Evolutionary conservation across 2,888 invertebrate species (phyloP).

Genomic region (Monopis laevigella): DNA sequence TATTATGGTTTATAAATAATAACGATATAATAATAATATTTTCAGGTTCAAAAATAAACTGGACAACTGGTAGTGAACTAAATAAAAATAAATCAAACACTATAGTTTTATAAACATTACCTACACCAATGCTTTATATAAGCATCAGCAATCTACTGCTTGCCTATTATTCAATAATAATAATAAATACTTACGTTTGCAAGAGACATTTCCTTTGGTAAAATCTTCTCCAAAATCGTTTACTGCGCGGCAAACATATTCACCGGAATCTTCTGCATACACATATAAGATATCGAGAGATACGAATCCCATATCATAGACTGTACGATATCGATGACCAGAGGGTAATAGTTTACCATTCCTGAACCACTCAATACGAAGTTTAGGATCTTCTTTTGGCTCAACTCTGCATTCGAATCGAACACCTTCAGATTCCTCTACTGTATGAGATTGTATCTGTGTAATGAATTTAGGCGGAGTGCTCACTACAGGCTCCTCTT

Average conservation of each 20-base stretch:
- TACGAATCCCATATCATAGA: slow-evolving; percentile 94
- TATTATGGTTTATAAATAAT: background rate
- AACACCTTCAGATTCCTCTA: slow-evolving; percentile 91
- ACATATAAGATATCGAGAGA: slow-evolving; percentile 92
- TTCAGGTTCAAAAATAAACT: too few relatives aligned
- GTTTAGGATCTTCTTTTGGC: slow-evolving; percentile 91
- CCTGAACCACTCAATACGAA: slow-evolving; percentile 93
- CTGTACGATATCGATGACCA: slow-evolving; percentile 91
- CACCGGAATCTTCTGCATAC: slow-evolving; percentile 94
- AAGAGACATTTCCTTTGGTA: slow-evolving; percentile 83
- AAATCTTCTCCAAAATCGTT: slow-evolving; percentile 93
- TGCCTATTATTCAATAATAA: too few relatives aligned
- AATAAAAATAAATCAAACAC: too few relatives aligned
- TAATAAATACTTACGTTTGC: slow-evolving; percentile 84
- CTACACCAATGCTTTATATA: too few relatives aligned
- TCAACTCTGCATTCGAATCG: slow-evolving; percentile 96
- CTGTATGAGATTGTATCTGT: slow-evolving; percentile 84
- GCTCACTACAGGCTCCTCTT: slow-evolving; percentile 74
- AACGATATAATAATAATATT: too few relatives aligned
- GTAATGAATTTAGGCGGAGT: slow-evolving; percentile 89
- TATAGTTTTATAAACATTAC: too few relatives aligned
- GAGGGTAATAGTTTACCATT: slow-evolving; percentile 89
- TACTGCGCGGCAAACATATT: slow-evolving; percentile 90
- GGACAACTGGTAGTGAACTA: too few relatives aligned
- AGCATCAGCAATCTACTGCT: too few relatives aligned